Percentiles rank a stretch among this genome's conserved stretches.
Conservation (phyloP, 2,888 invertebrate species). For the Trachelus stipa region DNA sequence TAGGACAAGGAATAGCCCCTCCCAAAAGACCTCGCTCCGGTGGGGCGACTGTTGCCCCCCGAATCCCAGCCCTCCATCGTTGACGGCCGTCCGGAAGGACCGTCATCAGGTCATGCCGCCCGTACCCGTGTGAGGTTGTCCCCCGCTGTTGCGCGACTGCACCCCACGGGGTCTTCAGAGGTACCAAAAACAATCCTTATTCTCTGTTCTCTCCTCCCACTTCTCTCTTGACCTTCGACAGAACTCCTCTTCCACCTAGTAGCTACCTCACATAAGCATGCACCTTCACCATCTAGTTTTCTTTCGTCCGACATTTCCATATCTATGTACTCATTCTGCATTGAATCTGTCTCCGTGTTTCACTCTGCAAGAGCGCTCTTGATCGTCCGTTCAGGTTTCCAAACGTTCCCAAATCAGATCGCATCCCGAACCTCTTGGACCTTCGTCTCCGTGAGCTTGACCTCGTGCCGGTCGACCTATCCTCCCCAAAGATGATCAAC, state of each 20-base stretch:
- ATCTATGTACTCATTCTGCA: neutral
- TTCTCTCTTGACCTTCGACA: neutral
- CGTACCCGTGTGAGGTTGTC: conserved; percentile 65
- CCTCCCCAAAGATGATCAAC: conserved; percentile 82
- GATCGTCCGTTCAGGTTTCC: conserved; percentile 51
- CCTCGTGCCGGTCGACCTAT: conserved; percentile 58
- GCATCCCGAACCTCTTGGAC: conserved; percentile 57
- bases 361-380: conserved; percentile 1
- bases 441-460: conserved; percentile 60
- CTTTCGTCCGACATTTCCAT: neutral
- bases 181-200: conserved; percentile 36
- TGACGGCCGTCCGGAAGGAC: conserved; percentile 51
- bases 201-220: conserved; percentile 5
- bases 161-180: conserved; percentile 63
- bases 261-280: neutral
- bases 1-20: conserved; percentile 96
- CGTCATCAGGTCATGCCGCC: conserved; percentile 61
- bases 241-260: neutral
- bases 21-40: conserved; percentile 95
- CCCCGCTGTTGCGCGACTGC: conserved; percentile 66
- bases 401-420: conserved; percentile 57
- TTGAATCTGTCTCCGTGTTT: neutral
- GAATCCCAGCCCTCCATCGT: conserved; percentile 57
- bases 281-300: neutral
- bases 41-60: conserved; percentile 92